phyloP scores from a whole-genome alignment of 2,797 vertebrate species.

The Tapirus indicus region DNA sequence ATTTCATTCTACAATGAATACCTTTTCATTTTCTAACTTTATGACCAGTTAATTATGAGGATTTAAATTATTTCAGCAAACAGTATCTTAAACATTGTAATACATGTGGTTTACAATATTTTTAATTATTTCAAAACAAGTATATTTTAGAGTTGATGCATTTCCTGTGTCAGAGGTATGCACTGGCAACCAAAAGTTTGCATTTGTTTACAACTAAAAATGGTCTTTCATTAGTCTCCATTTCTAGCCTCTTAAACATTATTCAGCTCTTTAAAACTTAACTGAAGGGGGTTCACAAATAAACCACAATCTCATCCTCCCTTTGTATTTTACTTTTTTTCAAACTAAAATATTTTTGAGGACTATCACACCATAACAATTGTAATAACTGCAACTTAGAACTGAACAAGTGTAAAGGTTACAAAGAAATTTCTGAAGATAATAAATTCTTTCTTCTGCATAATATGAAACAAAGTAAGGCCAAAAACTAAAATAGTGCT shows the following conservation, averaged over 20 bases:
- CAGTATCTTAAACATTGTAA: conserved; percentile 5
- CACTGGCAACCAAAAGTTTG: neutral
- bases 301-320: neutral
- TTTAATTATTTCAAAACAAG: neutral
- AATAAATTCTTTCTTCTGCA: neutral
- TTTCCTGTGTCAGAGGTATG: neutral
- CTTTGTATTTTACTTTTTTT: neutral
- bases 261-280: neutral
- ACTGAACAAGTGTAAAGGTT: neutral
- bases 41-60: neutral
- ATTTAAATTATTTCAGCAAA: conserved; percentile 46
- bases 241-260: neutral
- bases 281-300: neutral
- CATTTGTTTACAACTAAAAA: neutral
- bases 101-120: neutral
- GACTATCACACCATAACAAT: neutral
- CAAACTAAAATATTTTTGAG: neutral
- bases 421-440: neutral
- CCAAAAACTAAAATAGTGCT: neutral
- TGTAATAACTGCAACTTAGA: neutral
- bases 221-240: neutral
- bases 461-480: neutral
- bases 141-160: neutral
- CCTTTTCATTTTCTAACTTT: conserved; percentile 54
- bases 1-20: conserved; percentile 53